Base-by-base conservation (phyloP, 2,888 invertebrate genomes). In the Eupithecia exiguata region DNA sequence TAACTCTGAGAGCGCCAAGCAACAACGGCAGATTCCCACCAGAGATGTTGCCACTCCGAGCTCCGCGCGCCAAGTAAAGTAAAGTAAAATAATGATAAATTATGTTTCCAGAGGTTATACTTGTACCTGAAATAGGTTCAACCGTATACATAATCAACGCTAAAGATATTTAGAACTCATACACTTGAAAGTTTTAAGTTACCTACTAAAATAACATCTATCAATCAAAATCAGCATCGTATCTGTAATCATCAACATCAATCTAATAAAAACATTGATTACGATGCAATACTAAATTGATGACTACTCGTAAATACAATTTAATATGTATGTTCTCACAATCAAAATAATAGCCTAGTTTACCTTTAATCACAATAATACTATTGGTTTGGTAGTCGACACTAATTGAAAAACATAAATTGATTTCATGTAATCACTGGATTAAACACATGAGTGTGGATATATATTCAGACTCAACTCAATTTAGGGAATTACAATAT, bases 361-460 rank as follows among this genome's bases (percentile, higher is more conserved):
- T 58, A 58, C 58, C 58, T 58, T 58, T 58, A 58, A 58, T 58
- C 58, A 25, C 21, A 30, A 62, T 62, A 16, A 62, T 62, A 18
- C 16, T 35, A 21, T 36, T 68, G 25, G 35, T 53, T 63, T 21
- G 18, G 49, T 46, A n/a, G 43, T 65, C 35, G 40, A n/a, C 49
- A 53, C 18, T 65, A 65, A 71, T 71, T 74, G 68, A 65, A 69
- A 74, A 74, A 72, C 66, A 74, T 66, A 68, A 53, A 72, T 69
- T 74, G 63, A 63, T 68, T 69, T 68, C 62, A 68, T 65, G 68
- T 74, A 74, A 74, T 71, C 70, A 74, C 35, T 46, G 25, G 58
- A 66, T 70, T 70, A 72, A 63, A 46, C 66, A 35, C 43, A 69
- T 61, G 21, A 25, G 12, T 58, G 43, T 58, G 69, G 25, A 58